These are phyloP conservation scores for Orthonyx spaldingii DNA, from an alignment of 2,113 vertebrate genomes.

Conservation along the genomic window DNA sequence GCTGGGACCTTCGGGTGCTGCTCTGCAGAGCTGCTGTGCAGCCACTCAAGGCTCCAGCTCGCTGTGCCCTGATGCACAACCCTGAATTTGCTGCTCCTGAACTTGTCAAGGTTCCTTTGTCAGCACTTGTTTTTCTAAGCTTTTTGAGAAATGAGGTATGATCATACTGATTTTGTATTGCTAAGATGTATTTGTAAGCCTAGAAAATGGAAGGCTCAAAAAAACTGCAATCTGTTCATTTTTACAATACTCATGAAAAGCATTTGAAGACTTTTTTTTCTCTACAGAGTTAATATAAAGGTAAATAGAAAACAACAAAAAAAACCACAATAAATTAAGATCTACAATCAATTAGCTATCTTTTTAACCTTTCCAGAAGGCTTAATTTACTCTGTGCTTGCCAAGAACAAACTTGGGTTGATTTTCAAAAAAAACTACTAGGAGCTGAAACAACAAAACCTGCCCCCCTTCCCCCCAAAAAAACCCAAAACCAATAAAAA, in stretches of 20 bases:
- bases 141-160: not conserved
- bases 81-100: not conserved
- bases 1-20: rapidly evolving
- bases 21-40: not conserved
- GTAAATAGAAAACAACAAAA: not conserved
- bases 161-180: not conserved
- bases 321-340: not conserved
- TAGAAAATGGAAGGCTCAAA: conserved; percentile 6
- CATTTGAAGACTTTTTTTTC: not conserved
- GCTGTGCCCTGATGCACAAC: not conserved
- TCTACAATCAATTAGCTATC: not conserved
- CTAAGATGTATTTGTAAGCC: not conserved
- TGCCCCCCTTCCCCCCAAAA: rapidly evolving
- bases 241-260: not conserved
- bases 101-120: not conserved
- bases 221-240: conserved; percentile 16
- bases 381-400: not conserved
- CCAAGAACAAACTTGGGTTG: not conserved
- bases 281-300: not conserved
- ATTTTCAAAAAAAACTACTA: not conserved
- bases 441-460: not conserved
- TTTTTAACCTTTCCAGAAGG: conserved; percentile 38
- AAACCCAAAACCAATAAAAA: not conserved
- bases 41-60: not conserved
- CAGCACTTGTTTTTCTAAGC: conserved; percentile 4